Percentiles rank a stretch among this genome's conserved stretches.
These are phyloP conservation scores for Platyscapa corneri DNA, from an alignment of 1,140 invertebrate species.

Conservation along the genomic window DNA sequence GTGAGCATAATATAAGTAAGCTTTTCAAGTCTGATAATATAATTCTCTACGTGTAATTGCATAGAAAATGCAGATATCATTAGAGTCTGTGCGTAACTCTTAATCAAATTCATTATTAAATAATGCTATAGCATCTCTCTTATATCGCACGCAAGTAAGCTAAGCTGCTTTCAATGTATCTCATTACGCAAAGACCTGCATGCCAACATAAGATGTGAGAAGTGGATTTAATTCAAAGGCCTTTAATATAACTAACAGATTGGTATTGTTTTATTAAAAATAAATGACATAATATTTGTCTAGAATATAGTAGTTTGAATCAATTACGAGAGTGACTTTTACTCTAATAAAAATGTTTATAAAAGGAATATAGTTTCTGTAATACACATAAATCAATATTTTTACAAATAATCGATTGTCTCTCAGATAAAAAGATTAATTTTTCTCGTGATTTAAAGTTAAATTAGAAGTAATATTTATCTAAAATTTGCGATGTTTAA, in stretches of 20 bases:
- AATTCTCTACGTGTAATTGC: too few relatives aligned
- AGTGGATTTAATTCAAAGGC: not conserved
- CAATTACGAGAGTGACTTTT: not conserved
- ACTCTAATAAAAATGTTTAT: not conserved
- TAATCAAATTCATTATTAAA: not conserved
- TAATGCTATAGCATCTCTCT: not conserved
- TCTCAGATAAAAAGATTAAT: too few relatives aligned
- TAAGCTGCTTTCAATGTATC: conserved; percentile 27
- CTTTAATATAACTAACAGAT: not conserved
- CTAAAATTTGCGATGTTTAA: too few relatives aligned
- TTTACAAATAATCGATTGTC: too few relatives aligned
- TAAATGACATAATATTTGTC: not conserved
- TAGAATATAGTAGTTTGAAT: not conserved
- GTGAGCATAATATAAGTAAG: too few relatives aligned
- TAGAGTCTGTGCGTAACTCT: not conserved
- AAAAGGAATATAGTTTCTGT: not conserved
- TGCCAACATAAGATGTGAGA: not conserved
- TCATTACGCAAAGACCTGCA: not conserved
- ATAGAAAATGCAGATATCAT: too few relatives aligned
- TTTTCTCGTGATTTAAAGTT: too few relatives aligned
- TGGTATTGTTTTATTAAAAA: not conserved
- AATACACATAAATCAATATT: too few relatives aligned
- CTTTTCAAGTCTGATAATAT: too few relatives aligned
- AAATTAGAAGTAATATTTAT: too few relatives aligned
- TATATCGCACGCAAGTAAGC: not conserved